These are phyloP conservation scores for Callinectes sapidus DNA, from an alignment of 2,888 invertebrate genomes.

Conservation along the genomic window DNA sequence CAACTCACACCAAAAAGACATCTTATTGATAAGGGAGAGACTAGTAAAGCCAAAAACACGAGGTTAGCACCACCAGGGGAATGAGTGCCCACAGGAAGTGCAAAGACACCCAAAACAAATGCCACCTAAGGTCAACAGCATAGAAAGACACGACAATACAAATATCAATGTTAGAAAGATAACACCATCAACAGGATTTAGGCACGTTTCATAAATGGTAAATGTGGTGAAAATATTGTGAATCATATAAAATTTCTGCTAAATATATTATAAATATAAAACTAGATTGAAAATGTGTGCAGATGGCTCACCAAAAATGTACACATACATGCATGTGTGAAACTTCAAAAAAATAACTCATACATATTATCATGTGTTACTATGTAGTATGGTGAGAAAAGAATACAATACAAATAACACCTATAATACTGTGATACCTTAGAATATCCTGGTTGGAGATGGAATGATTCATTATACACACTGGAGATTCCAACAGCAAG, in stretches of 20 bases:
- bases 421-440: slow-evolving; percentile 57
- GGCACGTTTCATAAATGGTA: slow-evolving; percentile 48
- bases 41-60: slow-evolving; percentile 4
- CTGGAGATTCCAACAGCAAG: slow-evolving; percentile 27
- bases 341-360: slow-evolving; percentile 48
- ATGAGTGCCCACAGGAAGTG: not conserved
- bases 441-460: slow-evolving; percentile 51
- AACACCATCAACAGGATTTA: slow-evolving; percentile 55
- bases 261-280: slow-evolving; percentile 35
- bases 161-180: slow-evolving; percentile 54
- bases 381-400: not conserved
- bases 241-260: slow-evolving; percentile 20
- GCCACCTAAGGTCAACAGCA: slow-evolving; percentile 45
- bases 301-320: slow-evolving; percentile 32
- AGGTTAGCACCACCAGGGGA: not conserved
- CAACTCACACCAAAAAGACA: slow-evolving; percentile 9
- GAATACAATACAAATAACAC: slow-evolving; percentile 26
- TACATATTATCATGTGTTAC: not conserved
- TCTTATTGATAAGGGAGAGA: not conserved
- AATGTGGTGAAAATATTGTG: slow-evolving; percentile 45
- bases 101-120: slow-evolving; percentile 25
- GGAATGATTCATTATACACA: slow-evolving; percentile 61
- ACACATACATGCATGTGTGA: slow-evolving; percentile 35
- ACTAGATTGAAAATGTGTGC: slow-evolving; percentile 20
- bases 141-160: slow-evolving; percentile 53